Evolutionary conservation across 2,888 invertebrate genomes (phyloP).

Genomic region (Hylaea fasciaria): DNA sequence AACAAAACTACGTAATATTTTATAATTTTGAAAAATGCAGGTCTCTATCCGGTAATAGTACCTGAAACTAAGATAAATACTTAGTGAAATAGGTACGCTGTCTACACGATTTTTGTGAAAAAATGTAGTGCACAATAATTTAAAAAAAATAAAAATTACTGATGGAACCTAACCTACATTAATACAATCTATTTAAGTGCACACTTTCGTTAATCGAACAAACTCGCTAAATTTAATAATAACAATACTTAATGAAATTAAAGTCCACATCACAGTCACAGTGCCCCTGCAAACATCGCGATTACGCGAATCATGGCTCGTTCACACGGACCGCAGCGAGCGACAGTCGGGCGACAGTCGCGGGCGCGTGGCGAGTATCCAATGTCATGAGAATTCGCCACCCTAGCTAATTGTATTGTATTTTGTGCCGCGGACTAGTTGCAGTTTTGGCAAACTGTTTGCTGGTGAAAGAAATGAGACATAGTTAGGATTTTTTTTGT

Average conservation of each 20-base stretch:
- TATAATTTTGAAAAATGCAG: too few relatives aligned
- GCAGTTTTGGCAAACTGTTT: neutral
- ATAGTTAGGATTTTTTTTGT: too few relatives aligned
- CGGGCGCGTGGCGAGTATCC: constrained; percentile 25
- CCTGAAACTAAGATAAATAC: too few relatives aligned
- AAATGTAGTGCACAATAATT: too few relatives aligned
- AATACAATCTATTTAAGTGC: too few relatives aligned
- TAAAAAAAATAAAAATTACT: too few relatives aligned
- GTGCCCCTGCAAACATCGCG: constrained; percentile 18
- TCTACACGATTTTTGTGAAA: too few relatives aligned
- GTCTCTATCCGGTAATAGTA: too few relatives aligned
- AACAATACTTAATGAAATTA: constrained; percentile 22
- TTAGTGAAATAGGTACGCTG: too few relatives aligned
- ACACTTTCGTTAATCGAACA: neutral
- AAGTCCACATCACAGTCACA: constrained; percentile 4
- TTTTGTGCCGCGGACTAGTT: constrained; percentile 3
- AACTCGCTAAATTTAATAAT: constrained; percentile 1
- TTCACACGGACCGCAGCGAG: constrained; percentile 24
- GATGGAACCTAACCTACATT: too few relatives aligned
- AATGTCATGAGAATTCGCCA: constrained; percentile 25
- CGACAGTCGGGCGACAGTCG: constrained; percentile 21
- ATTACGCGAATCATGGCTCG: constrained; percentile 26
- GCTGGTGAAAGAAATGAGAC: too few relatives aligned
- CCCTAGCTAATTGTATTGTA: constrained; percentile 22
- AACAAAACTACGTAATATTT: too few relatives aligned